Percentiles rank a stretch among this genome's conserved stretches.
Evolutionary conservation across 1,140 invertebrate species (phyloP).

Genomic region (Drosophila nasuta): DNA sequence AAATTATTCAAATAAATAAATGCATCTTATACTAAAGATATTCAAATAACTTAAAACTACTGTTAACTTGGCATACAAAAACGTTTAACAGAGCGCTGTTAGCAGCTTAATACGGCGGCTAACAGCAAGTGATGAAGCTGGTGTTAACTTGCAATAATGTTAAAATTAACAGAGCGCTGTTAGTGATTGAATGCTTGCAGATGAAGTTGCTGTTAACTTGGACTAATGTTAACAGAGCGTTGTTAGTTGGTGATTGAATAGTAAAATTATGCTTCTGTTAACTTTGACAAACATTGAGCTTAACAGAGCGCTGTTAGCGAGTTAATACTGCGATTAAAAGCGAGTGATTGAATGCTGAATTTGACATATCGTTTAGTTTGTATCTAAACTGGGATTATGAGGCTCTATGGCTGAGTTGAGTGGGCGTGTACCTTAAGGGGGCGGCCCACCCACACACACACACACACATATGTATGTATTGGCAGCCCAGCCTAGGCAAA

Average conservation of each 20-base stretch:
- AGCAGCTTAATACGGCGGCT: neutral
- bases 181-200: neutral
- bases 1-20: too few relatives aligned
- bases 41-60: too few relatives aligned
- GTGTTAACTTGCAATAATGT: neutral
- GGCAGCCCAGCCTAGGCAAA: constrained; percentile 16
- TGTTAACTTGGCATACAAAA: neutral
- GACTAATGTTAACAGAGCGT: too few relatives aligned
- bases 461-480: neutral
- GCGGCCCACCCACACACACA: constrained; percentile 17
- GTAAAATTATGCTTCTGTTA: too few relatives aligned
- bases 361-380: constrained; percentile 11
- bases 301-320: neutral
- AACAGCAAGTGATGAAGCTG: neutral
- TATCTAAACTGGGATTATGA: constrained; percentile 16
- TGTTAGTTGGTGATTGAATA: too few relatives aligned
- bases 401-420: constrained; percentile 11
- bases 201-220: too few relatives aligned
- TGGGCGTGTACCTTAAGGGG: constrained; percentile 14
- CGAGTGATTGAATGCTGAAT: constrained; percentile 5
- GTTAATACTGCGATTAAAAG: neutral
- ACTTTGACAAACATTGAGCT: too few relatives aligned
- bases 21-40: too few relatives aligned
- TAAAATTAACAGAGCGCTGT: neutral
- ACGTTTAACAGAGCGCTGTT: neutral